A percentile compares a stretch with the other conserved stretches of the same genome.
Conservation (phyloP, 2,797 vertebrate species). For the Danio choprae region DNA sequence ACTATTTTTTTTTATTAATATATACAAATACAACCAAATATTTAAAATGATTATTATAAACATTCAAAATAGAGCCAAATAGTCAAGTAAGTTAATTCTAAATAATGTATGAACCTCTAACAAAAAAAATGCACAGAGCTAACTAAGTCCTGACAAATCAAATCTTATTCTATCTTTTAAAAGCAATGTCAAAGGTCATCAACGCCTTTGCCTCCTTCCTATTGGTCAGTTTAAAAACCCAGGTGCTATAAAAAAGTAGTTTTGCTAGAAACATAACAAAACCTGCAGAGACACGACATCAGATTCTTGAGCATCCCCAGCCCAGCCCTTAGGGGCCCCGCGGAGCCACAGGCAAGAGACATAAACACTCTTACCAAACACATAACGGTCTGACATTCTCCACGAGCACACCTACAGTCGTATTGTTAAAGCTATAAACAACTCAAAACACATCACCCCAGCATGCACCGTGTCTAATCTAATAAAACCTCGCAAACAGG, state of each 20-base stretch:
- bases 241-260: constrained; percentile 50
- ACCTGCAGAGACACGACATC: constrained; percentile 61
- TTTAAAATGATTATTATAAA: not conserved
- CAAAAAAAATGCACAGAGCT: too few relatives aligned
- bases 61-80: not conserved
- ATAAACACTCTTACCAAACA: constrained; percentile 35
- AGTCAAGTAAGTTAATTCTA: too few relatives aligned
- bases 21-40: not conserved
- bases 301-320: constrained; percentile 43
- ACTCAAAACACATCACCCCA: constrained; percentile 25
- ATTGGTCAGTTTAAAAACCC: constrained; percentile 49
- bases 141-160: not conserved
- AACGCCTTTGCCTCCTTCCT: constrained; percentile 5
- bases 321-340: constrained; percentile 39
- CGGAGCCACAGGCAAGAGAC: constrained; percentile 25
- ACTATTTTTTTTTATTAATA: not conserved
- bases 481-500: constrained; percentile 30
- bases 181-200: constrained; percentile 44
- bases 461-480: constrained; percentile 36
- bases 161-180: constrained; percentile 15
- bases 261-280: constrained; percentile 51
- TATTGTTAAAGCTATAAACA: constrained; percentile 12
- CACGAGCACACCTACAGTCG: not conserved
- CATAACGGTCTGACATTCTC: constrained; percentile 50
- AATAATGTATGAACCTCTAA: too few relatives aligned